These are phyloP conservation scores for Circaetus cinerascens DNA, from an alignment of 2,113 vertebrate genomes.

Conservation along the genomic window DNA sequence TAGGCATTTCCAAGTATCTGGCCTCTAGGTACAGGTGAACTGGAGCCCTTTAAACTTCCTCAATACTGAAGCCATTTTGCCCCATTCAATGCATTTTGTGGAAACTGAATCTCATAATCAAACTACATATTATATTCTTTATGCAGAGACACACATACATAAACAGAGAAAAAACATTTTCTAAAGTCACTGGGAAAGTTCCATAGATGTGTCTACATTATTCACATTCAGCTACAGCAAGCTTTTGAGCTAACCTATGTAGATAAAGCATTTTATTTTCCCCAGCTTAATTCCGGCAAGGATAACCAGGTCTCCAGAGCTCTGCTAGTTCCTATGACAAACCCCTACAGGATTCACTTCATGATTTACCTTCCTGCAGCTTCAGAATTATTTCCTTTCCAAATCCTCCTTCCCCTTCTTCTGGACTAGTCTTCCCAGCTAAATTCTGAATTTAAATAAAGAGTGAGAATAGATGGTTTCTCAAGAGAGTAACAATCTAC, in stretches of 20 bases:
- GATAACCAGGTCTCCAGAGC: background rate
- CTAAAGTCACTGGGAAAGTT: background rate
- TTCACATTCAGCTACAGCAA: background rate
- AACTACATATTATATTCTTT: background rate
- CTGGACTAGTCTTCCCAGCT: background rate
- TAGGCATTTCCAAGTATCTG: background rate
- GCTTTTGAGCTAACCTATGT: background rate
- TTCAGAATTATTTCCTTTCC: background rate
- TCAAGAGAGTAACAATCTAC: background rate
- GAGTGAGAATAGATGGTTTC: background rate
- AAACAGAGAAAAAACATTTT: background rate
- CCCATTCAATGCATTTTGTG: background rate
- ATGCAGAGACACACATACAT: background rate
- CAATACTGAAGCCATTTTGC: background rate
- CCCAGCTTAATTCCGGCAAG: background rate
- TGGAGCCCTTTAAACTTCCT: background rate
- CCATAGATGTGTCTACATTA: background rate
- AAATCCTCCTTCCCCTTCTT: background rate
- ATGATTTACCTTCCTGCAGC: background rate
- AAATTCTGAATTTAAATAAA: background rate
- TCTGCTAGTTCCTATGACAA: background rate
- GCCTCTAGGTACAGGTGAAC: background rate
- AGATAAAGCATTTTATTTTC: background rate
- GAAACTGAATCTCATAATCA: background rate
- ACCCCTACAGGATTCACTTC: background rate